Evolutionary conservation across 2,797 vertebrate genomes (phyloP).

Genomic region (Dipus sagitta): DNA sequence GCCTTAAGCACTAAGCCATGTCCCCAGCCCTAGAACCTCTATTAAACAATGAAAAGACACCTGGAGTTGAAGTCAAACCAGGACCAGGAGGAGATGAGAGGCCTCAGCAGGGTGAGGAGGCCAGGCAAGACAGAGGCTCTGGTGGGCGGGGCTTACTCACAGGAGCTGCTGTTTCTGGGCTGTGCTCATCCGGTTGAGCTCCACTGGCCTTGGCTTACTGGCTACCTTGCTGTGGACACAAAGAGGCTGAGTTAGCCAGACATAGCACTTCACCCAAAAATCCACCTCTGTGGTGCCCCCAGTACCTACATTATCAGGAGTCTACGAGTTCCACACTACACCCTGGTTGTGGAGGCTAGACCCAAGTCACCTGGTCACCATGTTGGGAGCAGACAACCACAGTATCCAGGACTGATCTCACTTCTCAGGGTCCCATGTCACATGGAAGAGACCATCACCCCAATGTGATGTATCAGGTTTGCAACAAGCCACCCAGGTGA

Average conservation of each 20-base stretch:
- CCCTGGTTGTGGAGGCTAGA: not conserved
- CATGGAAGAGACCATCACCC: not conserved
- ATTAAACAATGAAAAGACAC: not conserved
- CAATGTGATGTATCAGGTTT: not conserved
- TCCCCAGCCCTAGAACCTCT: not conserved
- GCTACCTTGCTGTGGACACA: conserved; percentile 68
- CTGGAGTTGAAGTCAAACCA: not conserved
- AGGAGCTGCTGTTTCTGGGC: conserved; percentile 87
- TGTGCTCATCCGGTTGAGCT: conserved; percentile 87
- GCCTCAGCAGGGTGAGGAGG: not conserved
- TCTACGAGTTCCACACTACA: not conserved
- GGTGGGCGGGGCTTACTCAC: conserved; percentile 83
- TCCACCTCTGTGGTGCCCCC: not conserved
- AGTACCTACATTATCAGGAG: not conserved
- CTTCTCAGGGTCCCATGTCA: not conserved
- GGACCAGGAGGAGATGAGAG: not conserved
- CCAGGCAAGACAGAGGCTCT: not conserved
- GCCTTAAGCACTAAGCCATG: no score
- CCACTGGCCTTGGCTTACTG: conserved; percentile 81
- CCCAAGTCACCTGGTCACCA: not conserved
- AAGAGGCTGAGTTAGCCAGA: not conserved
- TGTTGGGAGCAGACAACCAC: not conserved
- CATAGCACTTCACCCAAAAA: accelerated
- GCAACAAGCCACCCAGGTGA: not conserved
- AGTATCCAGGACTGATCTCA: not conserved